A percentile compares a stretch with the other conserved stretches of the same genome.
These are phyloP conservation scores for Pogonognathellus flavescens DNA, from an alignment of 1,140 invertebrate species.

Conservation along the genomic window DNA sequence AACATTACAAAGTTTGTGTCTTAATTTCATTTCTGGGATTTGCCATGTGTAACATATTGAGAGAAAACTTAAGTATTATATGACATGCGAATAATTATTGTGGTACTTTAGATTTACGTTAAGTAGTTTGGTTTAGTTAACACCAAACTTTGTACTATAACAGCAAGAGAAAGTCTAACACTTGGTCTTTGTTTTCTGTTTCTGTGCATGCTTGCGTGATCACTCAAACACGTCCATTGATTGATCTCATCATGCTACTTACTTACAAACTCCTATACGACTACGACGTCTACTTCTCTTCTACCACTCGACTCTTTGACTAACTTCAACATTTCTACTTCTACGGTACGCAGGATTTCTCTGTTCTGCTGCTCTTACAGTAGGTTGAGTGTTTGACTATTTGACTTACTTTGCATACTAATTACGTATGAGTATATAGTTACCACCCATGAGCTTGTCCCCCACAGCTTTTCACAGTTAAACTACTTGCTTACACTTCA, in stretches of 20 bases:
- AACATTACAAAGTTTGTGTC: no score
- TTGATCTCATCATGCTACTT: slow-evolving; percentile 46
- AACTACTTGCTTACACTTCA: not conserved
- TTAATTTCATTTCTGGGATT: no score
- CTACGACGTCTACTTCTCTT: not conserved
- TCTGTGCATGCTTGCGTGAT: slow-evolving; percentile 56
- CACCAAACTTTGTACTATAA: not conserved
- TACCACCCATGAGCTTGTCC: not conserved
- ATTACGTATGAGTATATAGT: slow-evolving; percentile 12
- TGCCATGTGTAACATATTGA: no score
- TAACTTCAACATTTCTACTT: slow-evolving; percentile 33
- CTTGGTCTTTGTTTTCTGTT: slow-evolving; percentile 51
- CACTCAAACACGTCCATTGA: slow-evolving; percentile 43
- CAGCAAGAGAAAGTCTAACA: slow-evolving; percentile 44
- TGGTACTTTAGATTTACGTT: not conserved
- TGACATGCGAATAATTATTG: slow-evolving; percentile 20
- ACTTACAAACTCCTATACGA: not conserved
- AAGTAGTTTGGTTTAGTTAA: slow-evolving; percentile 16
- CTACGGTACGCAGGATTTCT: slow-evolving; percentile 53
- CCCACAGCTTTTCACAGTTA: not conserved
- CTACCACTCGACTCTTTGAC: not conserved
- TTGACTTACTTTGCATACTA: slow-evolving; percentile 45
- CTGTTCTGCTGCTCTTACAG: slow-evolving; percentile 49
- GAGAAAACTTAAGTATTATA: not conserved
- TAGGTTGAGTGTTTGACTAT: slow-evolving; percentile 37